A percentile compares a stretch with the other conserved stretches of the same genome.
Conservation (phyloP, 2,113 vertebrate genomes). For the Indri indri region DNA sequence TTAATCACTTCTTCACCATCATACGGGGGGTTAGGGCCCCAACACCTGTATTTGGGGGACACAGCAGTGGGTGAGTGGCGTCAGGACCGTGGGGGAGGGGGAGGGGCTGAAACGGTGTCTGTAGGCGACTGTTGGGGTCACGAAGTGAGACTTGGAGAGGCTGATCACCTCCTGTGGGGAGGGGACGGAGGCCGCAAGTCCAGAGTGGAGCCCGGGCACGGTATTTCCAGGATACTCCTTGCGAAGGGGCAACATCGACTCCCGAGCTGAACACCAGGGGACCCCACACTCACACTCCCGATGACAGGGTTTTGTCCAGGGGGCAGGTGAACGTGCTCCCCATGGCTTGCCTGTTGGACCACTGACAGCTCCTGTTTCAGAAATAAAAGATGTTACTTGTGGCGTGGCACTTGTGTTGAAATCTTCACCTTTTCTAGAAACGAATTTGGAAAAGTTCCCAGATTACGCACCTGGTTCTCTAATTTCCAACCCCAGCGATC, state of each 20-base stretch:
- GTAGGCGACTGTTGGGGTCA: fast-evolving
- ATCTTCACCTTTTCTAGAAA: conserved; percentile 34
- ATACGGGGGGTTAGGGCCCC: fast-evolving
- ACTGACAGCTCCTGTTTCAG: not conserved
- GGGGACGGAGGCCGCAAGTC: fast-evolving
- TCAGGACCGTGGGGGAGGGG: fast-evolving
- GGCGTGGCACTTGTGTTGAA: not conserved
- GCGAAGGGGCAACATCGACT: fast-evolving
- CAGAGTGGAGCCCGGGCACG: fast-evolving
- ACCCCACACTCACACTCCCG: fast-evolving
- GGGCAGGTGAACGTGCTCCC: fast-evolving
- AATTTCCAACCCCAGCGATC: not conserved
- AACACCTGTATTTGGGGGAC: fast-evolving
- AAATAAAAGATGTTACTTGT: not conserved
- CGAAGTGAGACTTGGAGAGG: fast-evolving
- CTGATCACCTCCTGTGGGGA: fast-evolving
- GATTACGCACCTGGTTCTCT: conserved; percentile 28
- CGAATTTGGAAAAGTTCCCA: conserved; percentile 55
- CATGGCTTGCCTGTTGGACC: not conserved
- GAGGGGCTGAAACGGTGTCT: fast-evolving
- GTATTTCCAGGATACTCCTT: fast-evolving
- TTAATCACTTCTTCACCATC: too few relatives aligned
- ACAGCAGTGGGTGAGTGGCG: fast-evolving
- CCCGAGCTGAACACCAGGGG: fast-evolving
- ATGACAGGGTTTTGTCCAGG: fast-evolving